Base-by-base conservation (phyloP, 2,888 invertebrate genomes). In the Lithosia quadra region DNA sequence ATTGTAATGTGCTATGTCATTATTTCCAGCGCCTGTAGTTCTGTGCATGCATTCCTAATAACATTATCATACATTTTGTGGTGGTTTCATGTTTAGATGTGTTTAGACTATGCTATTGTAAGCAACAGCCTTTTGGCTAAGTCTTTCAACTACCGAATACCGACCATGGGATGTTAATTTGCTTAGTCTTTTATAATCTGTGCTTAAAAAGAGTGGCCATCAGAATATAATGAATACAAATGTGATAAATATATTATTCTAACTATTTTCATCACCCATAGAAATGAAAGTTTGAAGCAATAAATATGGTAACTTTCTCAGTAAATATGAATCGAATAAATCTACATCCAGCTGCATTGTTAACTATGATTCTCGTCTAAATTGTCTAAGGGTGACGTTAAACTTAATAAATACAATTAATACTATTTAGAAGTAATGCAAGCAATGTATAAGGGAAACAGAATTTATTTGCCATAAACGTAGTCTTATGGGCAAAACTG, bases 1-100 rank as follows among this genome's bases (percentile, higher is more conserved):
- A 86, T 86, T 85, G 84, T 87, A 84, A 84, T 84, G 78, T 74
- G 72, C 81, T 70, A 70, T 75, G 81, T 80, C 83, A 86, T 88
- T 86, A 85, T 78, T 73, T 68, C 73, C 75, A 71, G 64, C 70
- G 76, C 71, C 71, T 70, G 70, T 76, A 74, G 59, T 75, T 67
- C 61, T 22, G 49, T 61, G 74, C 62, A 49, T 28, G 71, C 65
- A 63, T 67, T 76, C 53, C 55, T 63, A 69, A 64, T 66, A 65
- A 28, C 66, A 67, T 53, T 68, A 73, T 71, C 68, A 33, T 33
- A 15, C 36, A 63, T 67, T 73, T 69, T 56, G n/a, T 60, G 43
- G 56, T 66, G 24, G 67, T 67, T 71, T 67, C 43, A 34, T 66
- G 56, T 60, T 72, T 53, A 57, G n/a, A 18, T 57, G 36, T 36